phyloP scores from a whole-genome alignment of 2,797 vertebrate genomes.

The Acanthornis magna region DNA sequence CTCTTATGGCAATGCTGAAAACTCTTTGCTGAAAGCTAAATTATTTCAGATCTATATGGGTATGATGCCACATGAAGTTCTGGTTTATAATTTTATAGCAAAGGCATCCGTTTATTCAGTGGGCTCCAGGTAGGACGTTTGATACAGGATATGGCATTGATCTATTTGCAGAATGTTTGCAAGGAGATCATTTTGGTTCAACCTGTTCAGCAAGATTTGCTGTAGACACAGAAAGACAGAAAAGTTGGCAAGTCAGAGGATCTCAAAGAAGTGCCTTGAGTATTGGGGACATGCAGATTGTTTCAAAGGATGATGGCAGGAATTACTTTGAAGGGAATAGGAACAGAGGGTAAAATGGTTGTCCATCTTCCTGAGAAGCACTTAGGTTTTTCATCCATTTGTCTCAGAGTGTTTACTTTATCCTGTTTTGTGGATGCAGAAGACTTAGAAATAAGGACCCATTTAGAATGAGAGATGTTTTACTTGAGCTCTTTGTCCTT shows the following conservation, averaged over 20 bases:
- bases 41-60: neutral
- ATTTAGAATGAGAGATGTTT: neutral
- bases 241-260: neutral
- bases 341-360: neutral
- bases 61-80: neutral
- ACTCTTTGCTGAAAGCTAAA: neutral
- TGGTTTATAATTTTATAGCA: neutral
- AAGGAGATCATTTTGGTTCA: neutral
- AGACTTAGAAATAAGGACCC: neutral
- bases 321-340: neutral
- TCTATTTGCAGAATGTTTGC: neutral
- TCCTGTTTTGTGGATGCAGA: neutral
- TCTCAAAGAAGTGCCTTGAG: neutral
- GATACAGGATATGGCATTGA: neutral
- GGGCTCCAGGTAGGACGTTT: neutral
- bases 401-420: neutral
- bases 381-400: neutral
- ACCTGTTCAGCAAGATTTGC: neutral
- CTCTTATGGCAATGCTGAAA: neutral
- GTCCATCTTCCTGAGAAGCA: neutral
- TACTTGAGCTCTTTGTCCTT: neutral
- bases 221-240: neutral
- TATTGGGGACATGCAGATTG: neutral
- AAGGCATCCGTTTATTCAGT: neutral
- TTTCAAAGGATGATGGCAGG: neutral